These are phyloP conservation scores for Limenitis camilla DNA, from an alignment of 2,888 invertebrate species.

Conservation along the genomic window DNA sequence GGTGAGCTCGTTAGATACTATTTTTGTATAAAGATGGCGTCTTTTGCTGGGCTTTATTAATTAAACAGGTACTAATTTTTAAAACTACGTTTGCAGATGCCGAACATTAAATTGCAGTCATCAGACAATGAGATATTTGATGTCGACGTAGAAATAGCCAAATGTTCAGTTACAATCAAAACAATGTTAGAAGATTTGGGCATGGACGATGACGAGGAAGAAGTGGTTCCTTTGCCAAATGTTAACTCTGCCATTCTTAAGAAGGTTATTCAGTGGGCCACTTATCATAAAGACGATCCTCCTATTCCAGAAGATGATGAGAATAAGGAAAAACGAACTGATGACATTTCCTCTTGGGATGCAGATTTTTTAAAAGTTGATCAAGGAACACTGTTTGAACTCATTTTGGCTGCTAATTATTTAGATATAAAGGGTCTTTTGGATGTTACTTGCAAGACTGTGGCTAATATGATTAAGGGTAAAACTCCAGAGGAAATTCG, in stretches of 20 bases:
- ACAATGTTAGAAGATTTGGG: slow-evolving; percentile 97
- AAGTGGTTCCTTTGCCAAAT: slow-evolving; percentile 96
- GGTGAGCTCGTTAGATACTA: slow-evolving; percentile 16
- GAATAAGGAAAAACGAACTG: slow-evolving; percentile 97
- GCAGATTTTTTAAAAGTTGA: slow-evolving; percentile 99
- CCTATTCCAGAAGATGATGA: slow-evolving; percentile 97
- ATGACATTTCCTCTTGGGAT: slow-evolving; percentile 99
- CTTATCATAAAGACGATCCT: slow-evolving; percentile 96
- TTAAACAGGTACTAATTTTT: neutral
- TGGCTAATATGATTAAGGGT: slow-evolving; percentile 98
- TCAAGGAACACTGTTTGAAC: slow-evolving; percentile 95
- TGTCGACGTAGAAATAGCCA: slow-evolving; percentile 97
- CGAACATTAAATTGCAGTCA: slow-evolving; percentile 94
- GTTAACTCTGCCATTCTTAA: slow-evolving; percentile 97
- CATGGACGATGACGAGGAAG: slow-evolving; percentile 94
- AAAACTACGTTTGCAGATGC: slow-evolving; percentile 78
- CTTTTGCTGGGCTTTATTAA: neutral
- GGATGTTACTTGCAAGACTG: slow-evolving; percentile 98
- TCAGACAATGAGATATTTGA: slow-evolving; percentile 97
- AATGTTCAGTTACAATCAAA: slow-evolving; percentile 98
- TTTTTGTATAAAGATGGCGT: slow-evolving; percentile 18
- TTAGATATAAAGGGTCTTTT: slow-evolving; percentile 95
- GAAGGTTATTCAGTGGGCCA: slow-evolving; percentile 95
- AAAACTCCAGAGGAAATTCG: slow-evolving; percentile 98
- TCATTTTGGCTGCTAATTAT: slow-evolving; percentile 97